Evolutionary conservation across 2,113 vertebrate species (phyloP), one percentile per base, ranked within the genome.

Genomic region (Porphyrio hochstetteri): DNA sequence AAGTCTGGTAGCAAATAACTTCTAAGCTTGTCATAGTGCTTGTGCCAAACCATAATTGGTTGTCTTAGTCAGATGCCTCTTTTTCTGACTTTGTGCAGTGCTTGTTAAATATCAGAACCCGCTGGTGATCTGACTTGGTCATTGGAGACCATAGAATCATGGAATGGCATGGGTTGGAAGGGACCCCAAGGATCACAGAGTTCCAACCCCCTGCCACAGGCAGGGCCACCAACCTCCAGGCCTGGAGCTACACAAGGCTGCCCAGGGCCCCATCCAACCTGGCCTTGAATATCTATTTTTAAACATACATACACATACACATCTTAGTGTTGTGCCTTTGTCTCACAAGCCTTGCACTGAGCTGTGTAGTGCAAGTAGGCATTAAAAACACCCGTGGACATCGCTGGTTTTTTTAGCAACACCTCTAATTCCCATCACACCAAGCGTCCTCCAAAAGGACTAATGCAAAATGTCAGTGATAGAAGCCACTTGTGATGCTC

Each of bases 61-160:
- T 95, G 36, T 87, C 88, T 95, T 90, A 90, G 87, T 90, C 55
- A 86, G 92, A 52, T 65, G 52, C 31, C 69, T 50, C 23, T 80
- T 80, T 36, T 85, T 88, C 72, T 88, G 72, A 46, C 71, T 86
- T 78, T 0, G 0, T 83, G 38, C 36, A 59, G 28, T 82, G 31
- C n/a, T 88, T 68, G 53, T 88, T 91, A 82, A 92, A 74, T 65
- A 25, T 25, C 85, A 91, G 63, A 85, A 68, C 36, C 25, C 40
- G 36, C 29, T 56, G 53, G 55, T 80, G 65, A 67, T 76, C 76
- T 59, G 48, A 36, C 50, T 79, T 69, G 59, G 44, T 86, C 85
- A 75, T 52, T 72, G 70, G 40, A 79, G 60, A 70, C 53, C 12
- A 64, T 19, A 46, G 17, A 46, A 46, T 46, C 44, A 46, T 46